Conservation (phyloP, 2,888 invertebrate species). For the Sinohyriopsis cumingii region DNA sequence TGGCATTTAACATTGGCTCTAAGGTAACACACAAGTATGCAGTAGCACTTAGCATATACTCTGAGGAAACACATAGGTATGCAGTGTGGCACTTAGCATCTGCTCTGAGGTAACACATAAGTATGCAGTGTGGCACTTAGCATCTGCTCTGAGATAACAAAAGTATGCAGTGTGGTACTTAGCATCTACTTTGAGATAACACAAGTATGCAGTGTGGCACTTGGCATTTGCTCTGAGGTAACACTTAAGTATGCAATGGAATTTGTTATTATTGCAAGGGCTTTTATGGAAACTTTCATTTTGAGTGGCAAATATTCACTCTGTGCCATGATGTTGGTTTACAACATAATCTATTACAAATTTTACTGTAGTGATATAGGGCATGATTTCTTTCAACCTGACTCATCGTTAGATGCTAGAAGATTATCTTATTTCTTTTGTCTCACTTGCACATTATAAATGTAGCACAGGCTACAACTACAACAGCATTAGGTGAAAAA, state of each 20-base stretch:
- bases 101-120: too few relatives aligned
- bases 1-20: conserved; percentile 43
- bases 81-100: conserved; percentile 34
- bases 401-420: too few relatives aligned
- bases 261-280: background rate
- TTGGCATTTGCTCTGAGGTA: conserved; percentile 47
- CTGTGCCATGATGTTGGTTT: too few relatives aligned
- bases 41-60: conserved; percentile 39
- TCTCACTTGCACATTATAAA: too few relatives aligned
- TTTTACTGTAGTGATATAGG: too few relatives aligned
- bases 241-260: background rate
- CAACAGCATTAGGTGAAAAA: too few relatives aligned
- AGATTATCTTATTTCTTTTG: too few relatives aligned
- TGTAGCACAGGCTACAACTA: too few relatives aligned
- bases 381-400: too few relatives aligned
- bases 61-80: conserved; percentile 45
- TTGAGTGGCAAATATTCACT: background rate
- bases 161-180: conserved; percentile 42
- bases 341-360: too few relatives aligned
- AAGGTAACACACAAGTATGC: conserved; percentile 48
- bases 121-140: too few relatives aligned
- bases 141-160: conserved; percentile 47
- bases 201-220: conserved; percentile 26
- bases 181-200: conserved; percentile 49
- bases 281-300: background rate